These are phyloP conservation scores for Coelopa frigida DNA, from an alignment of 1,140 invertebrate genomes.

Conservation along the genomic window DNA sequence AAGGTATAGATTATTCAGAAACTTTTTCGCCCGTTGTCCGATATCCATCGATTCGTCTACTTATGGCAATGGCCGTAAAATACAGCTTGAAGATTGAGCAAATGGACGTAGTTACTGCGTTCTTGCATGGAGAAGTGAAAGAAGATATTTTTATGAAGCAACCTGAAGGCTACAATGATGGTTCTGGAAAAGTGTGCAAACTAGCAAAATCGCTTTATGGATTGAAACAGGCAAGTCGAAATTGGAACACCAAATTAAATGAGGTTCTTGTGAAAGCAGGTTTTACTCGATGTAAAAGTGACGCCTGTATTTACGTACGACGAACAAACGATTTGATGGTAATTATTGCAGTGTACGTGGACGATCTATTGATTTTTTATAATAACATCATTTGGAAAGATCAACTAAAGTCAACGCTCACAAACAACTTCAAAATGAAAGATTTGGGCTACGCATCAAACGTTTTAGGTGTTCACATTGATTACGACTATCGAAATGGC, in stretches of 20 bases:
- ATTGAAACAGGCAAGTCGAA: slow-evolving; percentile 44
- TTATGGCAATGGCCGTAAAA: slow-evolving; percentile 7
- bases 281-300: slow-evolving; percentile 12
- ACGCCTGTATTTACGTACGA: slow-evolving; percentile 15
- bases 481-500: neutral
- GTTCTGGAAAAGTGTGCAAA: slow-evolving; percentile 22
- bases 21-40: slow-evolving; percentile 24
- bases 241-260: slow-evolving; percentile 36
- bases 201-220: slow-evolving; percentile 42
- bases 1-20: slow-evolving; percentile 37
- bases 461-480: slow-evolving; percentile 8
- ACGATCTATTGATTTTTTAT: slow-evolving; percentile 5
- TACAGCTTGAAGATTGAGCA: neutral
- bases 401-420: neutral
- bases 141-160: slow-evolving; percentile 4
- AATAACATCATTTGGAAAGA: neutral
- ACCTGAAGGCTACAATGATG: slow-evolving; percentile 29
- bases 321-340: neutral
- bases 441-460: slow-evolving; percentile 1
- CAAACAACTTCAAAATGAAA: slow-evolving; percentile 7
- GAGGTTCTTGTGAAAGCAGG: slow-evolving; percentile 14
- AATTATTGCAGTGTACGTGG: slow-evolving; percentile 12
- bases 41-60: slow-evolving; percentile 5
- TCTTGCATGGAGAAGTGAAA: neutral
- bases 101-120: neutral